Base-by-base conservation (phyloP, 2,888 invertebrate genomes). In the Rutpela maculata region DNA sequence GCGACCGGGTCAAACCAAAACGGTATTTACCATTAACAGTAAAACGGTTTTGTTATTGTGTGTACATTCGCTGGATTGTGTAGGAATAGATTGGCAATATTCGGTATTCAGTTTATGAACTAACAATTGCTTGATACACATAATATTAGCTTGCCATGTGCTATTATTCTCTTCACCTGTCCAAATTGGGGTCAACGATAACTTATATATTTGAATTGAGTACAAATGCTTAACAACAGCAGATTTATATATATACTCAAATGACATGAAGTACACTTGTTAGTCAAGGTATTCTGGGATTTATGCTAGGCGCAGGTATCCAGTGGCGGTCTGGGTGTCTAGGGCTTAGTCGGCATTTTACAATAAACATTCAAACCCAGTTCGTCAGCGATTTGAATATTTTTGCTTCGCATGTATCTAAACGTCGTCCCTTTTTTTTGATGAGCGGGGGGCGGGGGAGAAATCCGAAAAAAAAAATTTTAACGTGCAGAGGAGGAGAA, bases 1-100 rank as follows among this genome's bases (percentile, higher is more conserved):
- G 22, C 63, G 63, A 63, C 63, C 26, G 63, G 63, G 63, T 63
- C 63, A 63, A 38, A 26, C 26, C 31, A 63, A 63, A 63, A 63
- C 63, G 63, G 63, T 63, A 63, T 63, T 63, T 63, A 63, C 63
- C 31, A 38, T 63, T 63, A 63, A 63, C 63, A 63, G 63, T 63
- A 63, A 31, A 63, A 38, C 63, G 63, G 63, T 50, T n/a, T 50
- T 15, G 43, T 43, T 50, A 50, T 50, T 50, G 50, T 50, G 50
- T 15, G 50, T 50, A 17, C 50, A 63, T 63, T 22, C 63, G 10
- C 63, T 50, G 15, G 50, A 50, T 56, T 67, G 56, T 31, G 12
- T n/a, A 50, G 31, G 31, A 56, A 55, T 31, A 56, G 50, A 55
- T 67, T 55, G 55, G 10, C 31, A 15, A 55, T 55, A 67, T 56